Base-by-base conservation (phyloP, 2,888 invertebrate species). In the Cremastinae sp. region DNA sequence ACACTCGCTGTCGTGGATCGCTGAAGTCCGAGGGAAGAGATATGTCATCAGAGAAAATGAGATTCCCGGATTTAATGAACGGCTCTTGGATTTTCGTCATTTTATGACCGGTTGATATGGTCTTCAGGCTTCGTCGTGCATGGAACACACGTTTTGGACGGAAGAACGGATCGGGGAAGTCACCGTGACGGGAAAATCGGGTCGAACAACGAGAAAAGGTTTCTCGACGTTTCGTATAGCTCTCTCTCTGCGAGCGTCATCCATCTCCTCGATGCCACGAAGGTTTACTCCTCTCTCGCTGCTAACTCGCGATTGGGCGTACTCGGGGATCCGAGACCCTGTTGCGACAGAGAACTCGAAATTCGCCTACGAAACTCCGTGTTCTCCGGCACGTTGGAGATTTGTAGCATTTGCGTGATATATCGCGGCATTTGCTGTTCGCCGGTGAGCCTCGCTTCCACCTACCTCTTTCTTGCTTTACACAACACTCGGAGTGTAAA, bases 391-490 rank as follows among this genome's bases (percentile, higher is more conserved):
- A 5, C 28, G 80, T 75, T 78, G 83, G 83, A 80, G 78, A 86
- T 86, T 87, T 85, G 86, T 85, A 83, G 83, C 74, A 81, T 78
- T 84, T 81, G 85, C 84, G 83, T 85, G 87, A 87, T 87, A 84
- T 86, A 87, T 87, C 84, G 83, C 81, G 69, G 80, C 83, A 80
- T 83, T 85, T 81, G 82, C 76, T 61, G 41, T 41, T 28, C 28
- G 5, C 81, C 82, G 80, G 78, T 74, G 78, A 74, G 65, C 55
- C 70, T 64, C n/a, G 16, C 18, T 59, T 51, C 51, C 7, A n/a
- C 35, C 35, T 39, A 20, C 20, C 39, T 51, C 45, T 47, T 45
- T n/a, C 16, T 43, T 18, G 41, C n/a, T 45, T 20, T 47, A 22
- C 14, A 45, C 14, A 8, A 49, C 28, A 56, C 81, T 81, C 84